Base-by-base conservation (phyloP, 2,888 invertebrate species). In the Cephus spinipes region DNA sequence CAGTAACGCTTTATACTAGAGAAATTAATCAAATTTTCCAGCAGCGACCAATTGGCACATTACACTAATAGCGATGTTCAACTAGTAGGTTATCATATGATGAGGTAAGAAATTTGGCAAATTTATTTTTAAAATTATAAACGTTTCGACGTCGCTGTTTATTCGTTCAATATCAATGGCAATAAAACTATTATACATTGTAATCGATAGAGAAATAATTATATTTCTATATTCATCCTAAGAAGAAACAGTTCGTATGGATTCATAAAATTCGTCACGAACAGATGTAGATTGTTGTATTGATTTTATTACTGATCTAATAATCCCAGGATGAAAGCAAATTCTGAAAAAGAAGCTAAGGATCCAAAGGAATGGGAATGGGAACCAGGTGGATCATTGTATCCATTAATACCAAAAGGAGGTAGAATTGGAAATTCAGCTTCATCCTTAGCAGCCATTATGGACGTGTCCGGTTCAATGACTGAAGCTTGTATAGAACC, bases 401-500 rank as follows among this genome's bases (percentile, higher is more conserved):
- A 80, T 78, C 83, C 84, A 0, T 76, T 83, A 34, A 84, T 80
- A 55, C 82, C 83, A 15, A 84, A 80, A 15, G 79, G 80, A 68
- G 77, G 77, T 31, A 77, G 73, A 11, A 77, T 73, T 4, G 81
- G 82, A 15, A 81, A 80, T 12, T 80, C 84, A n/a, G 35, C 77
- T 12, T 80, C 69, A 23, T 85, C 86, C 15, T 77, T 83, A 75
- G 77, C 76, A 4, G 82, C 82, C 36, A 78, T 85, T 23, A 75
- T 78, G 6, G 80, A 81, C 3, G 79, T 78, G 11, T 77, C 77
- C 15, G 88, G 86, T 34, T 89, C 88, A 6, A 87, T 90, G 85
- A 86, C 89, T 6, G 89, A 90, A 68, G 84, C 87, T 30, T 81
- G 83, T 34, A 73, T 85, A 31, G 86, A 87, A 40, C 87, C 86